These are phyloP conservation scores for Chunga burmeisteri DNA, from an alignment of 2,113 vertebrate genomes.

Conservation along the genomic window DNA sequence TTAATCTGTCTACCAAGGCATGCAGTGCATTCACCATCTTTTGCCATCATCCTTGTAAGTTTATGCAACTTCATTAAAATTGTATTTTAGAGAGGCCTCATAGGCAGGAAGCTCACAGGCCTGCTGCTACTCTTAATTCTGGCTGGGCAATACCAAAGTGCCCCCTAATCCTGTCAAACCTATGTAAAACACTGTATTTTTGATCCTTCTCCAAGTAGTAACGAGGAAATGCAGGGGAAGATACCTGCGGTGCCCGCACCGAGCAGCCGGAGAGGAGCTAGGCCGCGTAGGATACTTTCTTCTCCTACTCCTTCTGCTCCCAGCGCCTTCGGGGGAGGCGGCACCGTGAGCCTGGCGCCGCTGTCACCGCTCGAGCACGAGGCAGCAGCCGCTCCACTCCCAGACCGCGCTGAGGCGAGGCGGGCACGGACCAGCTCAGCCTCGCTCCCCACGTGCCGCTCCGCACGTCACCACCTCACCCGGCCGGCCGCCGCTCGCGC, in stretches of 20 bases:
- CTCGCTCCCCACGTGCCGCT: background rate
- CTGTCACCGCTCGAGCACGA: fast-evolving
- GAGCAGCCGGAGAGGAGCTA: fast-evolving
- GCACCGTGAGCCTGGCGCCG: no score
- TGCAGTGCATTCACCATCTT: fast-evolving
- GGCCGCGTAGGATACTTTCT: no score
- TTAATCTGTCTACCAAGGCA: fast-evolving
- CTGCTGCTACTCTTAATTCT: background rate
- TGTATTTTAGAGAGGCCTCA: fast-evolving
- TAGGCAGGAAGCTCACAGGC: background rate
- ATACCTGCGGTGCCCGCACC: fast-evolving
- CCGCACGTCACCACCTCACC: background rate
- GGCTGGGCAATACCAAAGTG: fast-evolving
- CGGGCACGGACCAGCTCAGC: fast-evolving
- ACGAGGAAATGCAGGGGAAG: fast-evolving
- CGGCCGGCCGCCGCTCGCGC: background rate
- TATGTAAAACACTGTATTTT: fast-evolving
- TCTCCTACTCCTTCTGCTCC: no score
- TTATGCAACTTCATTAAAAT: background rate
- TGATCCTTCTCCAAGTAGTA: fast-evolving
- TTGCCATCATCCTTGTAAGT: fast-evolving
- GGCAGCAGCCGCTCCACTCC: fast-evolving
- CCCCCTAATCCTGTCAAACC: fast-evolving
- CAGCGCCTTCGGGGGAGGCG: fast-evolving
- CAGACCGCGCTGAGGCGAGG: background rate